phyloP scores from a whole-genome alignment of 2,113 vertebrate genomes.

The Corvus hawaiiensis region DNA sequence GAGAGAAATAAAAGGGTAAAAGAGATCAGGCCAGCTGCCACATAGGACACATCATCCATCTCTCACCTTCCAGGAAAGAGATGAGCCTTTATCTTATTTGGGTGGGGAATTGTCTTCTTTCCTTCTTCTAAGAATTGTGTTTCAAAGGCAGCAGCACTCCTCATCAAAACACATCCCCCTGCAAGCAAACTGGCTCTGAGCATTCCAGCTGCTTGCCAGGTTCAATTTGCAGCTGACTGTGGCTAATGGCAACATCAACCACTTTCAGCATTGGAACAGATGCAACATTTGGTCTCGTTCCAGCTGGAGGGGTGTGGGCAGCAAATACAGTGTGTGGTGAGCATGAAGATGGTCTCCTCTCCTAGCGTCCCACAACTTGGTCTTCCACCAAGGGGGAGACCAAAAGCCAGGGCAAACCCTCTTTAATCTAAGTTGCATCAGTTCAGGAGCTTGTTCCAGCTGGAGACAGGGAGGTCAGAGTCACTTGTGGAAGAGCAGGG shows the following conservation, averaged over 20 bases:
- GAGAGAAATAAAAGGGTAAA: background rate
- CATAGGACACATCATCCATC: background rate
- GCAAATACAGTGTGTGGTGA: background rate
- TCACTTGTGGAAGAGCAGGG: background rate
- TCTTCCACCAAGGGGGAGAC: background rate
- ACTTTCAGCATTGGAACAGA: background rate
- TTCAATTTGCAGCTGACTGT: background rate
- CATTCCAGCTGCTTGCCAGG: conserved; percentile 36
- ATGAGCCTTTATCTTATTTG: background rate
- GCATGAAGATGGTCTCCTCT: background rate
- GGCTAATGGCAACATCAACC: background rate
- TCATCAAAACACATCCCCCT: background rate
- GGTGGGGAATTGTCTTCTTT: background rate
- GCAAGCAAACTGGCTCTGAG: background rate
- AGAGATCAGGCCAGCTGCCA: background rate
- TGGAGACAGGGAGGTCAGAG: background rate
- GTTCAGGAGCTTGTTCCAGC: background rate
- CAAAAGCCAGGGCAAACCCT: background rate
- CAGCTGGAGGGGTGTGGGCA: background rate
- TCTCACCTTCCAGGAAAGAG: background rate
- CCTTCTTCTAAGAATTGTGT: background rate
- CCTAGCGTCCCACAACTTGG: background rate
- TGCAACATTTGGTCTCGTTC: background rate
- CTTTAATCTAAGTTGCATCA: background rate
- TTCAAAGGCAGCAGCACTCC: background rate